Evolutionary conservation across 2,113 vertebrate genomes (phyloP), one percentile per base, ranked within the genome.

Genomic region (Pelodiscus sinensis): DNA sequence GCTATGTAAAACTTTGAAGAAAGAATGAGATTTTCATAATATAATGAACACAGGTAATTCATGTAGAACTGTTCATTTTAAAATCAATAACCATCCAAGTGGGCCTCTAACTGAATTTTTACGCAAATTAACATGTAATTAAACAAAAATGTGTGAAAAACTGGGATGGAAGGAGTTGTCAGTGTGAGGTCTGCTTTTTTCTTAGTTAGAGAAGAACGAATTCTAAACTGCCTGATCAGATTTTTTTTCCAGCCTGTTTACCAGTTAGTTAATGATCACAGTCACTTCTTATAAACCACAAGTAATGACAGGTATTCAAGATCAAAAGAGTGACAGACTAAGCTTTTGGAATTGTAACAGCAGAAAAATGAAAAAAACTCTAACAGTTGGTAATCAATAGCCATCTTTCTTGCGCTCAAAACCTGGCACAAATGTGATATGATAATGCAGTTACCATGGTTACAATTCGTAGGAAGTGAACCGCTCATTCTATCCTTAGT

Each of bases 21-120:
- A 91, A 44, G 19, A 93, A 86, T 51, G 31, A 90, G 55, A 88
- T 86, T 88, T 95, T 82, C 4, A 3, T 85, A 27, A 55, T 35
- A 84, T 93, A 84, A 93, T 79, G 56, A 94, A 87, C 11, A 90
- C 31, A 73, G 38, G 68, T 29, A 91, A 89, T 83, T 87, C 4
- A 71, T n/a, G 16, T 16, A 31, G 31, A 88, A 82, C 35, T 60
- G 22, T 18, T 78, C 9, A 91, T 90, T 94, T 86, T 0, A 44
- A 44, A 44, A 44, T 44, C 44, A 1, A 38, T 24, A 27, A 52
- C 7, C 0, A 1, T 8, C 89, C n/a, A 52, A 1, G 60, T 25
- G 35, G 1, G n/a, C 55, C 57, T 86, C 77, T 27, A 90, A 80
- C 55, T 94, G 87, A 94, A 86, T 0, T 68, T 1, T 0, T n/a